Evolutionary conservation across 2,888 invertebrate species (phyloP), one percentile per base, ranked within the genome.

Genomic region (Protophormia terraenovae): DNA sequence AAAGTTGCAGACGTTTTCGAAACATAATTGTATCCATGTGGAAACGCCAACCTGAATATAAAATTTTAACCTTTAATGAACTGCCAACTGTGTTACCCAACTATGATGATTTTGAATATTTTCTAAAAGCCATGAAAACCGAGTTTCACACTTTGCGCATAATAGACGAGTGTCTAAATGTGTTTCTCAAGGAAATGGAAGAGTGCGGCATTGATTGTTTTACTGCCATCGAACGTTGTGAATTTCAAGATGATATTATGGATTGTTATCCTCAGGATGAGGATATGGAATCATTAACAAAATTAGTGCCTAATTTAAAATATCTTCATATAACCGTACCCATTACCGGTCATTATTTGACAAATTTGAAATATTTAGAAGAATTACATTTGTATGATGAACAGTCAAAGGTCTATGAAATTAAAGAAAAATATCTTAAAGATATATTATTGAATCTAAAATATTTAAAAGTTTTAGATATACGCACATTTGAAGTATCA

Each of bases 301-400:
- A 87, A 35, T 76, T 91, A 75, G 81, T 91, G 87, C 90, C 90
- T 8, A 90, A 89, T 79, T 78, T 91, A 35, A 86, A 86, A 14
- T 83, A 87, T 32, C 75, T 91, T 4, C 88, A 89, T 19, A 83
- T 91, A 4, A 90, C 88, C 0, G 90, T 89, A 0, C 89, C 91
- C 8, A 88, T 90, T 22, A 89, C 88, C 10, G 90, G 90, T 1
- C 88, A 88, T 5, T 88, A 88, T 45, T 58, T 91, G 1, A 84
- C 88, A 0, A 86, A 89, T 50, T 90, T 90, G 22, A 79, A 83
- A n/a, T 84, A 89, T 5, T 84, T 91, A 55, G 87, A 90, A 47
- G 90, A 91, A 67, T 64, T 91, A 0, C 89, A 90, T 47, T 84
- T 91, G 67, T 91, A 91, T 35, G 89, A 89, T 14, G 89, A 89